Conservation (phyloP, 2,888 invertebrate genomes). For the Chaetogeoica ovagalla region DNA sequence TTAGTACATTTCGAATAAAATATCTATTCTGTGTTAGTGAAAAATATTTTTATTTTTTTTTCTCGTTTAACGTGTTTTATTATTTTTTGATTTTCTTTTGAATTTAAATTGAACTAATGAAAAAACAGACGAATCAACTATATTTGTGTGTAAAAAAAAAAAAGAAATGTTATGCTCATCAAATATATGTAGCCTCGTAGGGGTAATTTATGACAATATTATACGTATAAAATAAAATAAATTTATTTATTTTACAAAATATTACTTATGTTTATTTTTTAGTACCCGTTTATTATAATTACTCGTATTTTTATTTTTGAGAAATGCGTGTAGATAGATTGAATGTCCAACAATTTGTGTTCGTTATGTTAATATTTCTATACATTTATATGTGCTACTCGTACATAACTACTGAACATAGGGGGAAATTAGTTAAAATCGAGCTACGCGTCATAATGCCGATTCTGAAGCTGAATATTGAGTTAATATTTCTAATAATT, state of each 20-base stretch:
- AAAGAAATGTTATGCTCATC: conserved; percentile 1
- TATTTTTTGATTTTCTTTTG: conserved; percentile 18
- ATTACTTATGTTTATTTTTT: conserved; percentile 5
- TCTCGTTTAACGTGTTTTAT: conserved; percentile 1
- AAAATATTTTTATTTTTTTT: conserved; percentile 4
- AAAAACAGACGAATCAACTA: conserved; percentile 6
- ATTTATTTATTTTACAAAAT: conserved; percentile 5
- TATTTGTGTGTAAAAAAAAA: conserved; percentile 11
- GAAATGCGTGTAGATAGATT: neutral
- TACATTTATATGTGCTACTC: neutral
- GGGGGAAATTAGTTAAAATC: neutral
- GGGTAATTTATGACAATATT: neutral
- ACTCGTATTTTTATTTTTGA: neutral
- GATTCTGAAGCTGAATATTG: neutral
- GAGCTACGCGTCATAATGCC: neutral
- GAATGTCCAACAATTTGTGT: neutral
- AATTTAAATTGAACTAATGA: conserved; percentile 16
- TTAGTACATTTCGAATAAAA: neutral
- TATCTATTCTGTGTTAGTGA: neutral
- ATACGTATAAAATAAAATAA: neutral
- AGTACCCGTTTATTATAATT: neutral
- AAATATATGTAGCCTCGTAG: neutral
- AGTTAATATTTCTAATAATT: neutral
- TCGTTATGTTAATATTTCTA: neutral
- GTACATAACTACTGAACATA: neutral